Evolutionary conservation across 2,113 vertebrate genomes (phyloP).

Genomic region (Chaetodon auriga): DNA sequence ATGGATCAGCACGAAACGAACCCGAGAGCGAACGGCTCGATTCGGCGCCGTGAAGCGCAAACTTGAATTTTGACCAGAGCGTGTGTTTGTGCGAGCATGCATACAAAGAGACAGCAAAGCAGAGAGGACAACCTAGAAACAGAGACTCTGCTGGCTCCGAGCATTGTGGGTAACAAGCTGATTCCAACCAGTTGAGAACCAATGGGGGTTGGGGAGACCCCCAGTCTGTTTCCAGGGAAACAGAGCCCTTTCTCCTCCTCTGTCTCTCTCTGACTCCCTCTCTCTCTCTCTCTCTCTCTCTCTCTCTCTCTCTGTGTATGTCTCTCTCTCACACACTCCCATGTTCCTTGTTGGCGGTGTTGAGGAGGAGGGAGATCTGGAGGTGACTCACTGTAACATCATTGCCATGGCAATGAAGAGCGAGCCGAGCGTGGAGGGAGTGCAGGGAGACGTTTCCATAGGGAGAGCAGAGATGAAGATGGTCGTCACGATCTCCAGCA

Average conservation of each 20-base stretch:
- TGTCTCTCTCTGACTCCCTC: constrained; percentile 23
- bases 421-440: constrained; percentile 48
- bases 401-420: constrained; percentile 81
- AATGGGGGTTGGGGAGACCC: constrained; percentile 79
- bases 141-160: constrained; percentile 60
- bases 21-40: constrained; percentile 7
- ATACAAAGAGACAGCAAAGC: constrained; percentile 16
- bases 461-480: constrained; percentile 42
- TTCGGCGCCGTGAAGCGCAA: constrained; percentile 15
- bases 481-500: constrained; percentile 33
- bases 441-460: constrained; percentile 57
- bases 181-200: constrained; percentile 77
- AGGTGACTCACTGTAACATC: constrained; percentile 83
- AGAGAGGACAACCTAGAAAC: constrained; percentile 66
- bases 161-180: constrained; percentile 74
- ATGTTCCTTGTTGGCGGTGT: constrained; percentile 70
- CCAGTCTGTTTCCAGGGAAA: constrained; percentile 84
- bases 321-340: constrained; percentile 52
- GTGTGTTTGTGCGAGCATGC: not conserved
- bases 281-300: constrained; percentile 33
- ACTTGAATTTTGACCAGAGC: constrained; percentile 14
- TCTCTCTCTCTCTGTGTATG: constrained; percentile 10
- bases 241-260: constrained; percentile 69
- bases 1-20: constrained; percentile 3
- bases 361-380: constrained; percentile 78